phyloP scores from a whole-genome alignment of 2,888 invertebrate genomes.

The Orchesellides sinensis region DNA sequence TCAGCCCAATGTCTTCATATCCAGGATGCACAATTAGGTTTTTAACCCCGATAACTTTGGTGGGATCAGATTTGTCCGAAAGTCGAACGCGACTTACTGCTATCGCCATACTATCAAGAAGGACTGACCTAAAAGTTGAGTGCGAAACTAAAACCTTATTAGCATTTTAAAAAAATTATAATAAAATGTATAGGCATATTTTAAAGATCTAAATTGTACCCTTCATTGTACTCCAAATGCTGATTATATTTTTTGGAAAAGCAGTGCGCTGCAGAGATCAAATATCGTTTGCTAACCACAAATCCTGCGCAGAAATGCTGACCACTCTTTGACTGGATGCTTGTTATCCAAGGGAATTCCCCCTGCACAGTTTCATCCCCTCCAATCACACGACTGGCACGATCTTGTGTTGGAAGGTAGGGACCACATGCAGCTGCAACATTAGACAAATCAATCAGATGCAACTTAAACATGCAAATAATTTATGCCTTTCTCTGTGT shows the following conservation, averaged over 20 bases:
- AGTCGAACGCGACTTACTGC: constrained; percentile 57
- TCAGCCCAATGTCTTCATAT: constrained; percentile 36
- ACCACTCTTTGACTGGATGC: constrained; percentile 61
- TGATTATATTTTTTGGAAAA: constrained; percentile 36
- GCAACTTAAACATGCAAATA: too few species aligned
- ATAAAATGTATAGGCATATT: too few species aligned
- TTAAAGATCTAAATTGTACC: constrained; percentile 4
- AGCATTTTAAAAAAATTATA: not conserved
- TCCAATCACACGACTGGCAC: constrained; percentile 23
- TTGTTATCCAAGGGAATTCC: constrained; percentile 69
- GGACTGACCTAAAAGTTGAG: constrained; percentile 21
- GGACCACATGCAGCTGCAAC: too few species aligned
- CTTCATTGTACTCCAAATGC: constrained; percentile 40
- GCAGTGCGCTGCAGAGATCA: constrained; percentile 60
- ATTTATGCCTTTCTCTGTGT: too few species aligned
- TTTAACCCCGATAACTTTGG: constrained; percentile 30
- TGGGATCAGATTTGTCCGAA: not conserved
- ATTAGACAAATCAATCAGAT: too few species aligned
- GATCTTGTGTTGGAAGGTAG: too few species aligned
- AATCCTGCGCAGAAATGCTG: constrained; percentile 71
- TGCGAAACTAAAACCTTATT: not conserved
- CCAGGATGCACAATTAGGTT: constrained; percentile 60
- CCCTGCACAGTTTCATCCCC: constrained; percentile 46
- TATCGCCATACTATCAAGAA: constrained; percentile 42
- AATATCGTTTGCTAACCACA: constrained; percentile 42